Base-by-base conservation (phyloP, 2,797 vertebrate genomes). In the Poecilia gillii region DNA sequence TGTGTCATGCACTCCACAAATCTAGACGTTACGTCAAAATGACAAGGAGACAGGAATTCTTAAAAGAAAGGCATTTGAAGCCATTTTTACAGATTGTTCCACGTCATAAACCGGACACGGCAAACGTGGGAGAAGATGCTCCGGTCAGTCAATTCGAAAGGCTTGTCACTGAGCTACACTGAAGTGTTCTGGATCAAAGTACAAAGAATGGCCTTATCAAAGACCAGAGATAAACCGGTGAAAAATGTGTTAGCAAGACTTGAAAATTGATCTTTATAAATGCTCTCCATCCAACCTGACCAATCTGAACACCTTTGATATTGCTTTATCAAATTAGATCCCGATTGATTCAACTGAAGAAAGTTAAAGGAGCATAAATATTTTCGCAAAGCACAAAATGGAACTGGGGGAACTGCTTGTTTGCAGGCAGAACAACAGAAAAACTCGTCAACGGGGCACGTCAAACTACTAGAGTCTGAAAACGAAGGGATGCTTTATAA, bases 391-490 rank as follows among this genome's bases (percentile, higher is more conserved):
- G 16, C 20, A 6, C 8, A 14, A 39, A 9, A 53, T 13, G 2
- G 33, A 73, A 36, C 2, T 3, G 3, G 47, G 47, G 20, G 4
- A 51, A n/a, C 33, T 25, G 20, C 28, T 74, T 74, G 6, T 74
- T 46, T 7, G 3, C 49, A 41, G 5, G 33, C 14, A 74, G 49
- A 53, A 39, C 28, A 33, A 20, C 33, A 53, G 20, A 47, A 47
- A 31, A 12, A 72, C 47, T 36, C 20, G 12, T 49, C 33, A 74
- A 8, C 3, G 1, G 14, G 14, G 3, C 23, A 13, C 55, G 57
- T 77, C 74, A 74, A 47, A 59, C 12, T 64, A 75, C 0, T 64
- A 23, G 39, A 64, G 14, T 80, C 72, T 55, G 28, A 73, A 81
- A 57, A 74, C 76, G 0, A 20, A 66, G 23, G 16, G 55, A 66